Conservation (phyloP, 1,140 invertebrate species). For the Sipha flava region DNA sequence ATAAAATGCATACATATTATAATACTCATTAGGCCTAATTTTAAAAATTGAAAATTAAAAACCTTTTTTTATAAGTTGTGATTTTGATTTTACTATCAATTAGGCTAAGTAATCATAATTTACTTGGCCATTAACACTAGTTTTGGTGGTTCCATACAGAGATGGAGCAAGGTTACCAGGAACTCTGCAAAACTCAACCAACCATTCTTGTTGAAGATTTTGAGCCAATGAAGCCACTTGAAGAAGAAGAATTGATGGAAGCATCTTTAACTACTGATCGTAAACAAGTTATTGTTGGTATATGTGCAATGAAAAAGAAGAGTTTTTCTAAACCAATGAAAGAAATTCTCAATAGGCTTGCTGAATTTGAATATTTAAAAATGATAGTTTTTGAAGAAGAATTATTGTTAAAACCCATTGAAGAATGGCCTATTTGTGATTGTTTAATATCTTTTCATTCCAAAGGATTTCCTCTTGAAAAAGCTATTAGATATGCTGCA, state of each 20-base stretch:
- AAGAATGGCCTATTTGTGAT: slow-evolving; percentile 96
- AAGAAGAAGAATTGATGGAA: slow-evolving; percentile 28
- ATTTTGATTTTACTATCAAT: background rate
- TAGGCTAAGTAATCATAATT: slow-evolving; percentile 18
- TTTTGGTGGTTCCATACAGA: slow-evolving; percentile 31
- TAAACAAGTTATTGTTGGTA: slow-evolving; percentile 85
- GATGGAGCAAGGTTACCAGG: slow-evolving; percentile 29
- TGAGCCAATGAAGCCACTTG: slow-evolving; percentile 27
- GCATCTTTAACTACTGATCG: slow-evolving; percentile 42
- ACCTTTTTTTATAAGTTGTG: background rate
- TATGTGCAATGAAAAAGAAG: slow-evolving; percentile 99
- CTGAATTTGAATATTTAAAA: slow-evolving; percentile 94
- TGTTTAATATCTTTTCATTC: slow-evolving; percentile 98
- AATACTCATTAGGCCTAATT: background rate
- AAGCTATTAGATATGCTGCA: slow-evolving; percentile 59
- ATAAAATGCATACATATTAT: background rate
- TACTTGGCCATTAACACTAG: slow-evolving; percentile 27
- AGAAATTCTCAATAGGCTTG: slow-evolving; percentile 87
- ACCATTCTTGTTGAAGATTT: slow-evolving; percentile 29
- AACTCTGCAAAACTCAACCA: slow-evolving; percentile 29
- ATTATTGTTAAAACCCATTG: slow-evolving; percentile 71
- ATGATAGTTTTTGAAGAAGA: slow-evolving; percentile 47
- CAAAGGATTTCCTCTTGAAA: slow-evolving; percentile 90
- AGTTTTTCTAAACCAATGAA: slow-evolving; percentile 98
- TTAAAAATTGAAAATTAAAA: background rate